Evolutionary conservation across 2,888 invertebrate genomes (phyloP).

Genomic region (Drosophila anomelani): DNA sequence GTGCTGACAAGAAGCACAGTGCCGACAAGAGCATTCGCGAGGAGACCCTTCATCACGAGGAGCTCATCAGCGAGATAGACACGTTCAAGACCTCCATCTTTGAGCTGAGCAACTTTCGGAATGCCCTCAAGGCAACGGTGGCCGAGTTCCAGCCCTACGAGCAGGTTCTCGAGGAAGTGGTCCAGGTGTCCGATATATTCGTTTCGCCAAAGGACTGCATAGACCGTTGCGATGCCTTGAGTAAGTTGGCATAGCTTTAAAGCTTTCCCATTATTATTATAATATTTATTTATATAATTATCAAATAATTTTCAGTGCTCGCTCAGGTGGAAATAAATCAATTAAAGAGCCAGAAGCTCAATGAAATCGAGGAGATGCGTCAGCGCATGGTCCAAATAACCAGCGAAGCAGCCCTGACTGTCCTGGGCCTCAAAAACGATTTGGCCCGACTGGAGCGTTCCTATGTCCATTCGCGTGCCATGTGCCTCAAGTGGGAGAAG

Average conservation of each 20-base stretch:
- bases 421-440: slow-evolving; percentile 83
- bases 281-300: too few species aligned
- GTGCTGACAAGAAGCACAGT: slow-evolving; percentile 78
- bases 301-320: slow-evolving; percentile 72
- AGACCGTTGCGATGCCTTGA: slow-evolving; percentile 83
- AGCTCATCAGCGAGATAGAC: slow-evolving; percentile 69
- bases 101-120: slow-evolving; percentile 73
- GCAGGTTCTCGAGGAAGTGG: slow-evolving; percentile 80
- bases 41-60: slow-evolving; percentile 74
- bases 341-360: slow-evolving; percentile 72
- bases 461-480: slow-evolving; percentile 75
- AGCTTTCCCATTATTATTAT: not conserved
- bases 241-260: slow-evolving; percentile 53
- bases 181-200: slow-evolving; percentile 77
- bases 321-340: slow-evolving; percentile 83
- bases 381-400: slow-evolving; percentile 82
- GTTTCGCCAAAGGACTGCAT: slow-evolving; percentile 83
- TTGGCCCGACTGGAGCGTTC: slow-evolving; percentile 81
- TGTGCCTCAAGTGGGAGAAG: slow-evolving; percentile 83
- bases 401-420: slow-evolving; percentile 81
- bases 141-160: slow-evolving; percentile 82
- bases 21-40: slow-evolving; percentile 78
- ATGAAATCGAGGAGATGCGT: slow-evolving; percentile 83
- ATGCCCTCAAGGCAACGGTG: slow-evolving; percentile 74
- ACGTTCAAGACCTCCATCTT: slow-evolving; percentile 63